Evolutionary conservation across 1,140 invertebrate species (phyloP).

Genomic region (Himalopsyche phryganea): DNA sequence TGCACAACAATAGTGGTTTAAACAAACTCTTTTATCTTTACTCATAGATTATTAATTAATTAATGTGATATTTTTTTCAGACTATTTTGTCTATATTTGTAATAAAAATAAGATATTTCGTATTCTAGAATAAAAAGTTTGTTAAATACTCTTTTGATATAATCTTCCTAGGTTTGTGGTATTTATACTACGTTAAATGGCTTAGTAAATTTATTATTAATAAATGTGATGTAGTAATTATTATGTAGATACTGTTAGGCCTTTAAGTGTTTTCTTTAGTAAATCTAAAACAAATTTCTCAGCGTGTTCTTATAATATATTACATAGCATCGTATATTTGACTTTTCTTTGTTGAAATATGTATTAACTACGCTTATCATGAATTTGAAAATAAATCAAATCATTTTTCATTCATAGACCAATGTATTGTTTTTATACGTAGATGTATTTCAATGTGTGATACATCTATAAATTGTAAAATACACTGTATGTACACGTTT

Average conservation of each 20-base stretch:
- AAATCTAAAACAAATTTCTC: neutral
- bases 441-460: too few relatives aligned
- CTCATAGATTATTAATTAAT: neutral
- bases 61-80: slow-evolving; percentile 7
- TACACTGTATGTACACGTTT: too few relatives aligned
- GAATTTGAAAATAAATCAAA: too few relatives aligned
- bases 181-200: neutral
- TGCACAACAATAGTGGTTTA: too few relatives aligned
- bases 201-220: neutral
- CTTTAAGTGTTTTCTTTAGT: neutral
- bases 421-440: too few relatives aligned
- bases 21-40: neutral
- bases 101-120: neutral
- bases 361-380: too few relatives aligned
- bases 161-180: slow-evolving; percentile 6
- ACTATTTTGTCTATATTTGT: neutral
- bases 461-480: too few relatives aligned
- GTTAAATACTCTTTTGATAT: neutral
- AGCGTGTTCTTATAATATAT: neutral
- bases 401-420: too few relatives aligned
- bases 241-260: neutral
- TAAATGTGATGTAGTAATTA: slow-evolving; percentile 4
- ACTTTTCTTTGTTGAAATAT: too few relatives aligned
- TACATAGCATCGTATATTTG: too few relatives aligned
- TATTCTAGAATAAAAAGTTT: neutral